These are phyloP conservation scores for Prinia subflava DNA, from an alignment of 2,113 vertebrate species.

Conservation along the genomic window DNA sequence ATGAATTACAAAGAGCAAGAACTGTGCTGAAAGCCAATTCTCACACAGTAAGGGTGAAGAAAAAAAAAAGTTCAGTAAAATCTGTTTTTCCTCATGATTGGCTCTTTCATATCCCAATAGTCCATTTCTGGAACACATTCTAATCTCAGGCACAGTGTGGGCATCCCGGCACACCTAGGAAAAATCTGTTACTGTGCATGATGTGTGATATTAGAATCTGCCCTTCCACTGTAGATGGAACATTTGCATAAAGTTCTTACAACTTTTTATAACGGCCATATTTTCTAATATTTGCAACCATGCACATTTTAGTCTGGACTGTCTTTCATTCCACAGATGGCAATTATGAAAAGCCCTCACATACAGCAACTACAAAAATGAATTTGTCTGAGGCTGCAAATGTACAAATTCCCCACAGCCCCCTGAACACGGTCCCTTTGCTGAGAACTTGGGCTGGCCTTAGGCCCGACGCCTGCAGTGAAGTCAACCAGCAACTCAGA, in stretches of 20 bases:
- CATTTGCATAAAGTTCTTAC: background rate
- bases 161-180: background rate
- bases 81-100: slow-evolving; percentile 37
- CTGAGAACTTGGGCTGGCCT: background rate
- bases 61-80: background rate
- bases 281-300: background rate
- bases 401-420: background rate
- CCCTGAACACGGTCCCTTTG: background rate
- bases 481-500: background rate
- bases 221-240: background rate
- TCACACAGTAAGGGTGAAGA: background rate
- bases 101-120: background rate
- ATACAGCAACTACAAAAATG: background rate
- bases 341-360: background rate
- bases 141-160: background rate
- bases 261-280: background rate
- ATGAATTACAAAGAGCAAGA: background rate
- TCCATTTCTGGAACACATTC: slow-evolving; percentile 3
- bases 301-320: background rate
- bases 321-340: background rate
- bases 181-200: slow-evolving; percentile 29
- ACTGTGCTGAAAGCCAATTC: background rate
- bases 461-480: background rate
- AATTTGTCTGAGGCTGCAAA: background rate
- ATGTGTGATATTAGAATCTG: slow-evolving; percentile 42